These are phyloP conservation scores for Planiliza haematocheilus DNA, from an alignment of 2,113 vertebrate species.

Conservation along the genomic window DNA sequence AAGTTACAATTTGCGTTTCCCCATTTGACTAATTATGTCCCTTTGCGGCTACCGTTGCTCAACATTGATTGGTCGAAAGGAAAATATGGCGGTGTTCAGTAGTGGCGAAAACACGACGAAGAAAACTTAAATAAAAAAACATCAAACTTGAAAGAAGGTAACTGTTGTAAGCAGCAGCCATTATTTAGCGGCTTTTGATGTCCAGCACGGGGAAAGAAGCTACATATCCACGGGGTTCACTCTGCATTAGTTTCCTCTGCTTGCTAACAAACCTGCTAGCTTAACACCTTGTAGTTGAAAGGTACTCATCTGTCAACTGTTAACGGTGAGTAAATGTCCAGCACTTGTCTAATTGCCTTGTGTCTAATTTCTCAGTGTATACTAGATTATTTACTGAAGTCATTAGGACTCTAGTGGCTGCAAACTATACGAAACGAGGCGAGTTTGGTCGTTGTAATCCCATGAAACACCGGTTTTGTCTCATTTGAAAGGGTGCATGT, in stretches of 20 bases:
- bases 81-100: constrained; percentile 63
- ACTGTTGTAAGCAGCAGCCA: not conserved
- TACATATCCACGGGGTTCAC: rapidly evolving
- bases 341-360: not conserved
- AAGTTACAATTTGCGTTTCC: constrained; percentile 34
- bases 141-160: no score
- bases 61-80: constrained; percentile 68
- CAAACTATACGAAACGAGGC: not conserved
- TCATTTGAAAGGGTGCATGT: no score
- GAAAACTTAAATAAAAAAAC: not conserved
- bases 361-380: no score
- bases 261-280: constrained; percentile 42
- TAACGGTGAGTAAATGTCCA: not conserved
- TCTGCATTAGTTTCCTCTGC: not conserved
- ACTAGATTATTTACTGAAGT: not conserved
- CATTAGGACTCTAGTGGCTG: not conserved
- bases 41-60: constrained; percentile 50
- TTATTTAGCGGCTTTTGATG: not conserved
- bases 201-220: not conserved
- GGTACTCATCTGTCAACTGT: not conserved
- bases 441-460: no score
- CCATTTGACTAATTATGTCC: constrained; percentile 21
- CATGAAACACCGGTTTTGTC: no score
- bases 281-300: not conserved
- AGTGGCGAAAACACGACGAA: constrained; percentile 31